Evolutionary conservation across 1,140 invertebrate genomes (phyloP), one percentile per base, ranked within the genome.

Genomic region (Drosophila sulfurigaster): DNA sequence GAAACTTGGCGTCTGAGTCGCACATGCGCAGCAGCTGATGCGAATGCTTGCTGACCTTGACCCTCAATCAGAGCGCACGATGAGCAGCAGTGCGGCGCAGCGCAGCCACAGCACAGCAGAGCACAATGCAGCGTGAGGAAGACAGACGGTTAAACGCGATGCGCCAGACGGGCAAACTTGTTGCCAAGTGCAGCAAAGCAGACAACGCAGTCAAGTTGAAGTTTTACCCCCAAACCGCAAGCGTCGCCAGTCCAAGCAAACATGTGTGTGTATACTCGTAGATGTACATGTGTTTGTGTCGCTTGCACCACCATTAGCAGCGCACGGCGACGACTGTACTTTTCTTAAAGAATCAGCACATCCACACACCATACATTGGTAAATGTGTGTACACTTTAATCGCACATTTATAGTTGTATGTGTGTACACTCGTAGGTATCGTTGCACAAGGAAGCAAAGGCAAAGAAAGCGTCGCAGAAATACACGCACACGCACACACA

Each of bases 11-110:
- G 71, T 67, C 15, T 56, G 51, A 70, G 74, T 15, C 68, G 78
- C 85, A 79, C 86, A 79, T 89, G 85, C 85, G 83, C 83, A 80
- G 86, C 85, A 88, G 85, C 85, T 89, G 85, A 89, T 89, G 75
- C 65, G 67, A 79, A 72, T 60, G 66, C 78, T 77, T 59, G 67
- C 86, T 89, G 85, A 89, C 85, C 85, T 89, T 89, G 85, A 89
- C 85, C 85, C 86, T 90, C 85, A 89, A 89, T 83, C 71, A 75
- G 60, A 77, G 79, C 68, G 35, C 57, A 16, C 57, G 20, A 11
- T 8, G 57, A 13, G 45, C 20, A 15, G 45, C 25, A 54, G 57
- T 11, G 30, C 10, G 51, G 16, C 28, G 57, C 68, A 52, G 58
- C 35, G 30, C 13, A 38, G 7, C 7, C 20, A 25, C 20, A 20